A percentile compares a stretch with the other conserved stretches of the same genome.
Conservation (phyloP, 2,888 invertebrate genomes). For the Lordiphosa andalusiaca region DNA sequence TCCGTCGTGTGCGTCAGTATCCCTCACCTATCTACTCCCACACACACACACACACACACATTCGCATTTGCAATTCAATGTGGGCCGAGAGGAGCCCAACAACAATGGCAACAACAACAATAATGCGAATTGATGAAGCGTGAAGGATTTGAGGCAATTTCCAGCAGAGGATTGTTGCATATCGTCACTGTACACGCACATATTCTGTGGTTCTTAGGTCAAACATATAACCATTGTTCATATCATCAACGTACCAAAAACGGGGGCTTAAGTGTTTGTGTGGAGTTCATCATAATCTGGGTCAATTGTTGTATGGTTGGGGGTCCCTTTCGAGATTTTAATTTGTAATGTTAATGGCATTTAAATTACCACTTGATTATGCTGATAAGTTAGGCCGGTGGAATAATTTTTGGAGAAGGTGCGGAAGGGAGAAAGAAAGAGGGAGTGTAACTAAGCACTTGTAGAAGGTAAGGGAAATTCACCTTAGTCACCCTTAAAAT, state of each 20-base stretch:
- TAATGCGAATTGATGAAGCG: conserved; percentile 74
- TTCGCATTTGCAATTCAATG: conserved; percentile 70
- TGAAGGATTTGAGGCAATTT: conserved; percentile 74
- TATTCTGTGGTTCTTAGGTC: conserved; percentile 13
- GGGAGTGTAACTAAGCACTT: background rate
- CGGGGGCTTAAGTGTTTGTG: conserved; percentile 1
- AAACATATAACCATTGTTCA: conserved; percentile 17
- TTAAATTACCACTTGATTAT: too few relatives aligned
- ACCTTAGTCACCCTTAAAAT: too few relatives aligned
- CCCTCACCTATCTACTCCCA: conserved; percentile 29
- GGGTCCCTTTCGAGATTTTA: too few relatives aligned
- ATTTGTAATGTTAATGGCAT: too few relatives aligned
- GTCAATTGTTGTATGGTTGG: conserved; percentile 31
- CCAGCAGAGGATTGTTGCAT: conserved; percentile 58
- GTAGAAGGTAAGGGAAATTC: too few relatives aligned
- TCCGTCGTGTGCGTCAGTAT: conserved; percentile 36
- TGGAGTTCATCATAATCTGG: conserved; percentile 24
- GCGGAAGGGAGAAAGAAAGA: background rate
- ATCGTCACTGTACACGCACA: conserved; percentile 35
- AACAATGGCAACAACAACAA: conserved; percentile 54
- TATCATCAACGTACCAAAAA: conserved; percentile 9
- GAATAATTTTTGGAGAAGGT: too few relatives aligned
- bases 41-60: conserved; percentile 3
- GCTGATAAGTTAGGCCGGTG: too few relatives aligned
- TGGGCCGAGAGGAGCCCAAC: conserved; percentile 29